Evolutionary conservation across 2,113 vertebrate species (phyloP).

Genomic region (Gopherus evgoodei): DNA sequence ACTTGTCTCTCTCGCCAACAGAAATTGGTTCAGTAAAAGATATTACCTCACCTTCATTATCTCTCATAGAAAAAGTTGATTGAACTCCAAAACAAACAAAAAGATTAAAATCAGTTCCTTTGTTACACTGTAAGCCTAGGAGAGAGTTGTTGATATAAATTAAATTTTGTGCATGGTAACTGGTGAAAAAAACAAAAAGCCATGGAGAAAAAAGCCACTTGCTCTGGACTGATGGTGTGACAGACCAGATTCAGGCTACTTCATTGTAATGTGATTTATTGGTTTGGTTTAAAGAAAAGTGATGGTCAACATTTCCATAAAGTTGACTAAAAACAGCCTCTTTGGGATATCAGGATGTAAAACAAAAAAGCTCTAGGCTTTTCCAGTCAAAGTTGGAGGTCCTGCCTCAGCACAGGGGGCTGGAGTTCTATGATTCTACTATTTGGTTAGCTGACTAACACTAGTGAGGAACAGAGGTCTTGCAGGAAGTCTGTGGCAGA

Average conservation of each 20-base stretch:
- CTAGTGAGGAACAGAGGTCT: background rate
- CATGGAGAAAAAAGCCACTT: background rate
- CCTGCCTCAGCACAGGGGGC: too few relatives aligned
- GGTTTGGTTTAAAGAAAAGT: constrained; percentile 13
- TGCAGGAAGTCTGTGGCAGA: background rate
- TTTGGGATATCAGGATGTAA: background rate
- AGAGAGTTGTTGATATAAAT: too few relatives aligned
- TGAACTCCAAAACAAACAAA: too few relatives aligned
- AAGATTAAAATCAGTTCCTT: too few relatives aligned
- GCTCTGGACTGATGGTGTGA: background rate
- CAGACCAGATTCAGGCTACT: background rate
- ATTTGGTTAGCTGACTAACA: background rate
- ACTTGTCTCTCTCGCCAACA: background rate
- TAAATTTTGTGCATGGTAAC: too few relatives aligned
- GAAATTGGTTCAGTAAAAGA: too few relatives aligned
- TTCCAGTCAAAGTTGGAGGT: background rate
- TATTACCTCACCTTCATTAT: too few relatives aligned
- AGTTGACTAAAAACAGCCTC: background rate
- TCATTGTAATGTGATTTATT: background rate
- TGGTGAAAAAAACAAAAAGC: background rate
- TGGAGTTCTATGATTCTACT: too few relatives aligned
- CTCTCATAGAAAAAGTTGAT: too few relatives aligned
- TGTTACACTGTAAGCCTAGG: too few relatives aligned
- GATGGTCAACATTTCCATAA: background rate
- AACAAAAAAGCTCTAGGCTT: background rate